Evolutionary conservation across 1,140 invertebrate genomes (phyloP).

Genomic region (Procambarus virginalis): DNA sequence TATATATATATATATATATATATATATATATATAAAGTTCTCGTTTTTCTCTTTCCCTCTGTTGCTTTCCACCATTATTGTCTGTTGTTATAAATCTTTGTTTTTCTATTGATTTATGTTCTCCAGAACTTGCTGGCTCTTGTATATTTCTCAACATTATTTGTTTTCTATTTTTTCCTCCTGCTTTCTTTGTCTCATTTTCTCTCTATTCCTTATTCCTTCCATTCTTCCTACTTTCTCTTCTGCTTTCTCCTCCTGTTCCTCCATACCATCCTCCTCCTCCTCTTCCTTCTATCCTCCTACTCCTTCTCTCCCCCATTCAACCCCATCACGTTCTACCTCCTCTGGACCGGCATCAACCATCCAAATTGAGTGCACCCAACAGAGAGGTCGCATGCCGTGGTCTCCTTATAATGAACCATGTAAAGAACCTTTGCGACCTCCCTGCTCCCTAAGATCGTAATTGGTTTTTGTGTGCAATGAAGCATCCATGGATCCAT

Average conservation of each 20-base stretch:
- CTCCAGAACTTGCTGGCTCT: no score
- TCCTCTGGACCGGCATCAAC: neutral
- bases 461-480: neutral
- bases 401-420: no score
- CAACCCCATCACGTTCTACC: neutral
- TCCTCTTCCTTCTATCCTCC: neutral
- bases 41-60: no score
- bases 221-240: neutral
- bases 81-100: no score
- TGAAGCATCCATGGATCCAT: neutral
- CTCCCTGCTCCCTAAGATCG: neutral
- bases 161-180: no score
- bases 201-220: neutral
- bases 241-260: neutral
- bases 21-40: no score
- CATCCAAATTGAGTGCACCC: neutral
- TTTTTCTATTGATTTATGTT: no score
- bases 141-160: no score
- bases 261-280: neutral
- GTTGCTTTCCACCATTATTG: no score
- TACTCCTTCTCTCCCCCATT: neutral
- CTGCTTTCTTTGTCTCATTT: neutral
- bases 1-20: no score
- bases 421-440: no score
- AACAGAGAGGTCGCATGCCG: no score